Conservation (phyloP, 2,797 vertebrate species). For the Hippocampus kuda region DNA sequence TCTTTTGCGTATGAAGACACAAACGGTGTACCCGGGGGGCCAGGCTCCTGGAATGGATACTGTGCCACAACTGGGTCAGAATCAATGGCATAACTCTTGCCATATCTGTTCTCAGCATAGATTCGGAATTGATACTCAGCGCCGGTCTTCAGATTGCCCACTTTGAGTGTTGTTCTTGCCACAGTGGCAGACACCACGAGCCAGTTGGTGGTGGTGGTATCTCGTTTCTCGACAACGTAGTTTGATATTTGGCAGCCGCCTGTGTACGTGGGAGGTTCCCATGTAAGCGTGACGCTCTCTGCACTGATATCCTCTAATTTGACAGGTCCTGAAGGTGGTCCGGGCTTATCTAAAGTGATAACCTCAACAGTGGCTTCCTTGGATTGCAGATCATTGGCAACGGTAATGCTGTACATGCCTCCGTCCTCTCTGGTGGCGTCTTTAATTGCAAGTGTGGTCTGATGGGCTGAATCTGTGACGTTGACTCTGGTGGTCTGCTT, state of each 20-base stretch:
- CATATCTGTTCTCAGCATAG: conserved; percentile 94
- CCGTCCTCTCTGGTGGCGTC: conserved; percentile 85
- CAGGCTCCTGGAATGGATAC: conserved; percentile 96
- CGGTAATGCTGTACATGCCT: conserved; percentile 83
- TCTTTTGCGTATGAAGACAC: conserved; percentile 83
- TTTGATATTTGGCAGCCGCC: conserved; percentile 96
- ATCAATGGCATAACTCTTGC: conserved; percentile 90
- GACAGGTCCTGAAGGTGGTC: conserved; percentile 86
- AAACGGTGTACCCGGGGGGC: conserved; percentile 90
- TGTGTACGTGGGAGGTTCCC: conserved; percentile 87
- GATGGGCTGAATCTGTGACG: conserved; percentile 72
- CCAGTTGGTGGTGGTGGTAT: conserved; percentile 94
- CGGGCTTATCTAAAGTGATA: conserved; percentile 92
- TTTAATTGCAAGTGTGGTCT: conserved; percentile 81
- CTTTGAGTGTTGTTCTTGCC: conserved; percentile 92
- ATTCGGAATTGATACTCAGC: conserved; percentile 96
- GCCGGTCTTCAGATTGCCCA: conserved; percentile 88
- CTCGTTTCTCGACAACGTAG: conserved; percentile 94
- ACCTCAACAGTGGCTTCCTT: conserved; percentile 86
- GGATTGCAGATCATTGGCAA: conserved; percentile 78
- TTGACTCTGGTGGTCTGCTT: conserved; percentile 97
- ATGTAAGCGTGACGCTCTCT: conserved; percentile 85
- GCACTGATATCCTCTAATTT: conserved; percentile 93
- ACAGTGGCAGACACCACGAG: conserved; percentile 92
- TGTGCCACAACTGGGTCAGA: conserved; percentile 84